These are phyloP conservation scores for Megalops cyprinoides DNA, from an alignment of 2,797 vertebrate species.

Conservation along the genomic window DNA sequence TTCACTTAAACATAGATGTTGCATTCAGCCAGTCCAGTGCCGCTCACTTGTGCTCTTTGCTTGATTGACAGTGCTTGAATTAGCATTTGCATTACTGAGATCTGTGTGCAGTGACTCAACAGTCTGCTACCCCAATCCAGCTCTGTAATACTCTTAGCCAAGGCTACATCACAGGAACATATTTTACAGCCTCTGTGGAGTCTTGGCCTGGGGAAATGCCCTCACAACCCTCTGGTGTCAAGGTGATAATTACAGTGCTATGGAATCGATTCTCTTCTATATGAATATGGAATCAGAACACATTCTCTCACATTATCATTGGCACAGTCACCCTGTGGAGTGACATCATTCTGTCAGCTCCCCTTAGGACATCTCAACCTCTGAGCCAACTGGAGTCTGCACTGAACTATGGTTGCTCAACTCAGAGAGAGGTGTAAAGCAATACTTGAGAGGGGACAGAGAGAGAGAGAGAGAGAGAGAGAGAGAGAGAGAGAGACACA, in stretches of 20 bases:
- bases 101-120: background rate
- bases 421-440: background rate
- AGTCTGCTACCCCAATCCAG: background rate
- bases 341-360: background rate
- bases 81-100: background rate
- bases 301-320: background rate
- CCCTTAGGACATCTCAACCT: background rate
- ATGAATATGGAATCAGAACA: slow-evolving; percentile 2
- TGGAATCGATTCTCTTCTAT: background rate
- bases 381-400: background rate
- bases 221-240: background rate
- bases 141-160: background rate
- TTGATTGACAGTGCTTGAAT: background rate
- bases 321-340: background rate
- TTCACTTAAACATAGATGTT: background rate
- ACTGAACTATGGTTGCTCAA: background rate
- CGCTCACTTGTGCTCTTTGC: background rate
- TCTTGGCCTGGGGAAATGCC: background rate
- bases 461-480: slow-evolving; percentile 20
- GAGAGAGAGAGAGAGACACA: background rate
- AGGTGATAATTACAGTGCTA: background rate
- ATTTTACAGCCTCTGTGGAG: background rate
- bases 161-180: slow-evolving; percentile 4
- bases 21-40: background rate
- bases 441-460: background rate